Conservation (phyloP, 2,888 invertebrate genomes). For the Hecatera dysodea region DNA sequence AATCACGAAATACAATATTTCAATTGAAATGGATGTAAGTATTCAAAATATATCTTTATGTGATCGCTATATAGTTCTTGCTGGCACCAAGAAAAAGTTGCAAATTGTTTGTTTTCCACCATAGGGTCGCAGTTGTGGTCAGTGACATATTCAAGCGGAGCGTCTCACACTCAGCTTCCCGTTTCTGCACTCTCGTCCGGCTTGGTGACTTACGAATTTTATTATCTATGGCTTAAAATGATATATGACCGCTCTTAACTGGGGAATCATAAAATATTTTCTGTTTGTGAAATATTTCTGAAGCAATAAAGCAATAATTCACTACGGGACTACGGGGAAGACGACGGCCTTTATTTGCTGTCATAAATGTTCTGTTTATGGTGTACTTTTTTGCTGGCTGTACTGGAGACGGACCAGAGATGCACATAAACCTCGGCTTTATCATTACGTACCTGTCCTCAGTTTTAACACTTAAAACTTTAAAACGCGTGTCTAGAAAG, state of each 20-base stretch:
- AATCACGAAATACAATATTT: not conserved
- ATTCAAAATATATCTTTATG: no score
- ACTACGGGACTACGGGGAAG: constrained; percentile 90
- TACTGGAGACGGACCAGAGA: constrained; percentile 74
- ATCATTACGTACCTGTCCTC: constrained; percentile 81
- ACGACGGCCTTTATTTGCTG: constrained; percentile 90
- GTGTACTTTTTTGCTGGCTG: constrained; percentile 85
- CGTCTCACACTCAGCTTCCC: constrained; percentile 68
- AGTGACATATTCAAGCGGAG: constrained; percentile 57
- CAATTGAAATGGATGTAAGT: not conserved
- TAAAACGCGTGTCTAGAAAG: constrained; percentile 63
- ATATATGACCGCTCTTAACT: constrained; percentile 90
- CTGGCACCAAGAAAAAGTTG: not conserved
- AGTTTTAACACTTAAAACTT: constrained; percentile 57
- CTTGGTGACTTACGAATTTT: constrained; percentile 89
- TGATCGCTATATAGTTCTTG: no score
- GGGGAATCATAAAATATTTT: constrained; percentile 91
- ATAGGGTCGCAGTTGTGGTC: not conserved
- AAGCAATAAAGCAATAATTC: constrained; percentile 91
- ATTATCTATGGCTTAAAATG: constrained; percentile 91
- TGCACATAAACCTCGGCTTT: constrained; percentile 83
- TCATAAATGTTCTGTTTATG: constrained; percentile 90
- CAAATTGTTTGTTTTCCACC: not conserved
- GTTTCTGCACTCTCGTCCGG: constrained; percentile 84
- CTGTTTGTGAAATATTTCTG: constrained; percentile 91